phyloP scores from a whole-genome alignment of 2,888 invertebrate genomes.

The Eupithecia abbreviata region DNA sequence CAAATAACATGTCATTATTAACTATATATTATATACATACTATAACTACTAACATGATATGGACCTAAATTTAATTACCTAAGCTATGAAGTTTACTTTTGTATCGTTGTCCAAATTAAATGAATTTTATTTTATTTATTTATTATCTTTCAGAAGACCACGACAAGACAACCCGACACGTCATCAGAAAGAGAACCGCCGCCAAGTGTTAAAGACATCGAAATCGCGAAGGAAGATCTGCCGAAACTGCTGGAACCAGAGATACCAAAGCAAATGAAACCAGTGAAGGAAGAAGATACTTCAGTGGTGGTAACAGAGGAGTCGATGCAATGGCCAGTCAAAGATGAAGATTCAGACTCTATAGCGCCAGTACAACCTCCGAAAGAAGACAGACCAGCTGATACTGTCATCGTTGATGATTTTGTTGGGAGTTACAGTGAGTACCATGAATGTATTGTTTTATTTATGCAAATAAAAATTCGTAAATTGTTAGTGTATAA shows the following conservation, averaged over 20 bases:
- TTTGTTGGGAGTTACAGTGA: constrained; percentile 70
- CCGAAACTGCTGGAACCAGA: constrained; percentile 63
- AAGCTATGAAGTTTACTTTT: too few relatives aligned
- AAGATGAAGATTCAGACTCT: constrained; percentile 69
- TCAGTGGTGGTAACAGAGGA: constrained; percentile 69
- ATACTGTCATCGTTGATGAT: constrained; percentile 64
- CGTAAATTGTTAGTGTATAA: too few relatives aligned
- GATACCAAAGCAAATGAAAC: constrained; percentile 69
- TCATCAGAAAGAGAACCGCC: constrained; percentile 73
- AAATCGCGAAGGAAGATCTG: constrained; percentile 65
- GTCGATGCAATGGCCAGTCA: constrained; percentile 71
- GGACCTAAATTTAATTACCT: too few relatives aligned
- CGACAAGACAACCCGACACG: constrained; percentile 73
- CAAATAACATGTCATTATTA: constrained; percentile 3
- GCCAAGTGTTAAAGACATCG: constrained; percentile 64
- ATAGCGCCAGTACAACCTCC: constrained; percentile 63
- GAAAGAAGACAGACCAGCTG: constrained; percentile 63
- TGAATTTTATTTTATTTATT: too few relatives aligned
- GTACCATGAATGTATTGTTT: constrained; percentile 38
- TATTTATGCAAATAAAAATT: background rate
- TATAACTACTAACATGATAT: too few relatives aligned
- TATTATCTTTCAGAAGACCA: constrained; percentile 66
- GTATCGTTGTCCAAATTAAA: too few relatives aligned
- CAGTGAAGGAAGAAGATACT: constrained; percentile 67
- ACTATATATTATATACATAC: too few relatives aligned